A percentile compares a stretch with the other conserved stretches of the same genome.
Conservation (phyloP, 2,888 invertebrate genomes). For the Bugula neritina region DNA sequence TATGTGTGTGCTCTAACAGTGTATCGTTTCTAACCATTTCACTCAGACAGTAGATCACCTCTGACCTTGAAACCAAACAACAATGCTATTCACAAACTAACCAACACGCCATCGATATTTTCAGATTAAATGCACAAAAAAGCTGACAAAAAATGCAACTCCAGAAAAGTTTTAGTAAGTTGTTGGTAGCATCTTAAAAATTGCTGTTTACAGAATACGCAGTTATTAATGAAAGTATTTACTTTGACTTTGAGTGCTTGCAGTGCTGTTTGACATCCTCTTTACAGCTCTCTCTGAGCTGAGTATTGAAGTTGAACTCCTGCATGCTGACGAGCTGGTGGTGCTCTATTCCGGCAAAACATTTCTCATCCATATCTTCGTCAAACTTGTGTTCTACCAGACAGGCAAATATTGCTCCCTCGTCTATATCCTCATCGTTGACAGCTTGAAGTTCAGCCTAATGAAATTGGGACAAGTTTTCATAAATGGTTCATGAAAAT, state of each 20-base stretch:
- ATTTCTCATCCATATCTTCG: constrained; percentile 73
- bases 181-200: too few species aligned
- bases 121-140: too few species aligned
- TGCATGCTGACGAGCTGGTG: constrained; percentile 89
- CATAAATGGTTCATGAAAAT: too few species aligned
- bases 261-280: constrained; percentile 66
- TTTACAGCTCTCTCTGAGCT: constrained; percentile 88
- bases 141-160: too few species aligned
- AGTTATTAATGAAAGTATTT: too few species aligned
- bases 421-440: constrained; percentile 39
- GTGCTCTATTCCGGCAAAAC: constrained; percentile 89
- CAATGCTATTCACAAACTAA: too few species aligned
- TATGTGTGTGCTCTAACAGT: constrained; percentile 65
- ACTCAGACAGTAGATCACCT: constrained; percentile 80
- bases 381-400: constrained; percentile 85
- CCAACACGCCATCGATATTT: too few species aligned
- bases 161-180: too few species aligned
- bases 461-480: too few species aligned
- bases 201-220: too few species aligned
- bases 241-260: constrained; percentile 50
- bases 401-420: constrained; percentile 85
- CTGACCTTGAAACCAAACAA: constrained; percentile 50
- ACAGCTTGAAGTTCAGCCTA: background rate
- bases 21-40: constrained; percentile 85
- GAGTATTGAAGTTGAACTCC: constrained; percentile 85